Evolutionary conservation across 2,113 vertebrate genomes (phyloP).

Genomic region (Polypterus senegalus): DNA sequence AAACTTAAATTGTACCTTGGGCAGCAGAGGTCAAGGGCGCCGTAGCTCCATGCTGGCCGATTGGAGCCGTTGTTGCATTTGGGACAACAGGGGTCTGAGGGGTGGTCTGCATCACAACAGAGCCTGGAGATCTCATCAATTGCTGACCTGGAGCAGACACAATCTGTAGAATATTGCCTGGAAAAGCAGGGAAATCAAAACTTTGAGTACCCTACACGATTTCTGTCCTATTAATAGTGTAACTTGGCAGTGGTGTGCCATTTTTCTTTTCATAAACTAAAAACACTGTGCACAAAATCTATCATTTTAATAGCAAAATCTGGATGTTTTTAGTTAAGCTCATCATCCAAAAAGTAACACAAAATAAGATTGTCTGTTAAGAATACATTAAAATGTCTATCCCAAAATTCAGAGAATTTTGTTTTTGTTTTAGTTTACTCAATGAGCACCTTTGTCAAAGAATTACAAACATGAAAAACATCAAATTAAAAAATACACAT

Average conservation of each 20-base stretch:
- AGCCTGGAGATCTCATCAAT: conserved; percentile 65
- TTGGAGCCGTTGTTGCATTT: conserved; percentile 49
- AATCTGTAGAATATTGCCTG: conserved; percentile 85
- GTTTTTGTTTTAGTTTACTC: too few species aligned
- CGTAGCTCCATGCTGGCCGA: conserved; percentile 44
- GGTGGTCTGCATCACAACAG: conserved; percentile 69
- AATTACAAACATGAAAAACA: background rate
- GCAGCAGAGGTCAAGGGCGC: conserved; percentile 30
- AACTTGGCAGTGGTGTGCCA: too few species aligned
- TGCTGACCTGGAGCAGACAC: conserved; percentile 76
- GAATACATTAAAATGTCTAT: too few species aligned
- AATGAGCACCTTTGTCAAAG: background rate
- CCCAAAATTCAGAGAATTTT: too few species aligned
- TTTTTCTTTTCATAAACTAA: too few species aligned
- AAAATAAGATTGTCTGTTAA: too few species aligned
- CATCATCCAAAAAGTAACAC: too few species aligned
- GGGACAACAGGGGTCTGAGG: conserved; percentile 54
- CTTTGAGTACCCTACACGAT: too few species aligned
- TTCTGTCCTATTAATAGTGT: too few species aligned
- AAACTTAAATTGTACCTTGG: conserved; percentile 41
- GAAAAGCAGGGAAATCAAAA: background rate
- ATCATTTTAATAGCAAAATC: too few species aligned
- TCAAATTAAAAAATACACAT: background rate
- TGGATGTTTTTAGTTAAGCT: too few species aligned
- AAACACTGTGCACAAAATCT: too few species aligned